Conservation (phyloP, 2,888 invertebrate genomes). For the Acronicta psi region DNA sequence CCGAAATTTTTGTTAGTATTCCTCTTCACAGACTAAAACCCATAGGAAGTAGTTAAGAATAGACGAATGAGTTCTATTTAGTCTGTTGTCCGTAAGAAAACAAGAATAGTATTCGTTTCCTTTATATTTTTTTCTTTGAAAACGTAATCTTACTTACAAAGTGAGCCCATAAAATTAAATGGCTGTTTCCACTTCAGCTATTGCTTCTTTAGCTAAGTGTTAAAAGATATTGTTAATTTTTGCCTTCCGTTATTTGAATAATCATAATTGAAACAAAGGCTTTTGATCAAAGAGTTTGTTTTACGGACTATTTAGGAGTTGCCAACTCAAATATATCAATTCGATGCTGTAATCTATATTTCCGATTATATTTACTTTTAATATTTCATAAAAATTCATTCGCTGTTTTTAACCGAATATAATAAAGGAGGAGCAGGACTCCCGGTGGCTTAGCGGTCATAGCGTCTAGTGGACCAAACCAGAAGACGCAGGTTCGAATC, state of each 20-base stretch:
- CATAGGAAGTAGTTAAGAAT: too few relatives aligned
- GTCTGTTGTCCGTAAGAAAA: not conserved
- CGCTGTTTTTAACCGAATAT: too few relatives aligned
- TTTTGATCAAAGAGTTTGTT: not conserved
- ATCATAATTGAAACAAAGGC: not conserved
- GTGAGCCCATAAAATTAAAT: not conserved
- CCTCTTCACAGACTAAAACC: too few relatives aligned
- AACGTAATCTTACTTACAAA: not conserved
- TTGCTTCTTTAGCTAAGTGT: not conserved
- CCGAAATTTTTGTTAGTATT: too few relatives aligned
- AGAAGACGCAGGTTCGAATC: too few relatives aligned
- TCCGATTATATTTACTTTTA: conserved; percentile 24
- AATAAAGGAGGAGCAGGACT: too few relatives aligned
- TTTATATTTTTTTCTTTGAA: too few relatives aligned
- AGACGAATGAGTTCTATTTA: too few relatives aligned
- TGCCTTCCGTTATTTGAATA: not conserved
- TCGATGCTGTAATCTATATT: conserved; percentile 4
- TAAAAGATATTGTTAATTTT: conserved; percentile 2
- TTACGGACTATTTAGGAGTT: conserved; percentile 5
- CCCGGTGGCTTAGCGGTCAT: too few relatives aligned
- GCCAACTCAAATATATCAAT: conserved; percentile 30
- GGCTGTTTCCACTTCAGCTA: not conserved
- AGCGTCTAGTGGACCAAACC: too few relatives aligned
- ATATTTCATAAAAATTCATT: conserved; percentile 7
- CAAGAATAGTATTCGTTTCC: too few relatives aligned